A percentile compares a stretch with the other conserved stretches of the same genome.
phyloP scores from a whole-genome alignment of 2,888 invertebrate species.

The Cryptocephalus moraei region DNA sequence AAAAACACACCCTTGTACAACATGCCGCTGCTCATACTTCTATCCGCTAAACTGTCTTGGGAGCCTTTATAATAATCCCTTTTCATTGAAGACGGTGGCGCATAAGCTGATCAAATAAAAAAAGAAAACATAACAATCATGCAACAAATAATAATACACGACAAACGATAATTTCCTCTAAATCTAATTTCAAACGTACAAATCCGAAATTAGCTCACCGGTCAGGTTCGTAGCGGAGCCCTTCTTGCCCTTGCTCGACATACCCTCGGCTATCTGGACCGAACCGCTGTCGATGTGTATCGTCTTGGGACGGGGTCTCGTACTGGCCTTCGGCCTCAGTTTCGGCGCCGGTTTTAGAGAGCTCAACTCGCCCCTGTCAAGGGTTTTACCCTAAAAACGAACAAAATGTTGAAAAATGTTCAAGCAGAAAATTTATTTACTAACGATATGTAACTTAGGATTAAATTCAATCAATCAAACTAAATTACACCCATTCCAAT shows the following conservation, averaged over 20 bases:
- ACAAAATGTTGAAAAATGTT: too few relatives aligned
- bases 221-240: constrained; percentile 75
- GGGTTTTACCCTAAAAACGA: constrained; percentile 57
- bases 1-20: constrained; percentile 61
- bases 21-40: constrained; percentile 47
- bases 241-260: constrained; percentile 65
- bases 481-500: too few relatives aligned
- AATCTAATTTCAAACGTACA: neutral
- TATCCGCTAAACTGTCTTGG: constrained; percentile 76
- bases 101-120: constrained; percentile 29
- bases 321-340: constrained; percentile 51
- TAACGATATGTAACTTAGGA: too few relatives aligned
- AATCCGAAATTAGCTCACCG: constrained; percentile 43
- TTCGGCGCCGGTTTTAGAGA: constrained; percentile 52
- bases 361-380: constrained; percentile 58
- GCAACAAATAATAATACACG: constrained; percentile 15
- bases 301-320: constrained; percentile 77
- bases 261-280: constrained; percentile 67
- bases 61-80: constrained; percentile 88
- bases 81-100: constrained; percentile 58
- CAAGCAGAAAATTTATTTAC: too few relatives aligned
- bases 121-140: constrained; percentile 16
- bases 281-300: constrained; percentile 80
- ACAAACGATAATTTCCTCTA: constrained; percentile 2
- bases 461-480: too few relatives aligned